A percentile compares a stretch with the other conserved stretches of the same genome.
phyloP scores from a whole-genome alignment of 2,113 vertebrate species.

The Zingel zingel region DNA sequence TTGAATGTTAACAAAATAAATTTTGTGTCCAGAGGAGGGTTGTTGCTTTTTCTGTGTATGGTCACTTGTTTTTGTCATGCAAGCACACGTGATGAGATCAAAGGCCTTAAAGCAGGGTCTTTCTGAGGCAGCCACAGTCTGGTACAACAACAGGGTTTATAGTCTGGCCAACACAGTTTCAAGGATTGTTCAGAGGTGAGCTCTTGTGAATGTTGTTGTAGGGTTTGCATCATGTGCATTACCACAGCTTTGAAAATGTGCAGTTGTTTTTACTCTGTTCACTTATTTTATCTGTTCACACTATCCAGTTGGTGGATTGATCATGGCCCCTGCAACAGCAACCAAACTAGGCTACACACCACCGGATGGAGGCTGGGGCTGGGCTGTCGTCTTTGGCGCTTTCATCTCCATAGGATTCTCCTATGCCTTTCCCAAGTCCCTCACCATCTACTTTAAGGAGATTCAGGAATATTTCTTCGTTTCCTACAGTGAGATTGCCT shows the following conservation, averaged over 20 bases:
- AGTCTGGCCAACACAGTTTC: constrained; percentile 18
- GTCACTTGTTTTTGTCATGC: constrained; percentile 34
- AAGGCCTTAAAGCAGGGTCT: constrained; percentile 49
- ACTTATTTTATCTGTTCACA: constrained; percentile 42
- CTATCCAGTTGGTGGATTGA: constrained; percentile 44
- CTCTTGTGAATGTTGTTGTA: constrained; percentile 6
- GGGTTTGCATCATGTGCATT: background rate
- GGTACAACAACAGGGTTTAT: constrained; percentile 24
- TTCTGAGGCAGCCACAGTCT: constrained; percentile 21
- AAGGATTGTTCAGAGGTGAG: constrained; percentile 59
- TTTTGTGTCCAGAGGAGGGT: background rate
- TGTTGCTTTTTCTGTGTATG: constrained; percentile 11
- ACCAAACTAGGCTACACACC: constrained; percentile 79
- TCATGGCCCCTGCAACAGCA: constrained; percentile 74
- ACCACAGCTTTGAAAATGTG: constrained; percentile 6
- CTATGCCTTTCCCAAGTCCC: constrained; percentile 88
- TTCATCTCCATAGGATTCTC: constrained; percentile 89
- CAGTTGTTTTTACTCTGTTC: constrained; percentile 26
- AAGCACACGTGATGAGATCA: constrained; percentile 71
- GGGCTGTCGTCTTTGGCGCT: constrained; percentile 82
- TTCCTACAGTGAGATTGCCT: constrained; percentile 87
- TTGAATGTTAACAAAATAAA: background rate
- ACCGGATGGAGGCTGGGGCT: constrained; percentile 88
- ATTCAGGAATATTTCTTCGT: constrained; percentile 91
- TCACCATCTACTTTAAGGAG: constrained; percentile 90